These are phyloP conservation scores for Heliconius eleuchia DNA, from an alignment of 1,140 invertebrate species.

Conservation along the genomic window DNA sequence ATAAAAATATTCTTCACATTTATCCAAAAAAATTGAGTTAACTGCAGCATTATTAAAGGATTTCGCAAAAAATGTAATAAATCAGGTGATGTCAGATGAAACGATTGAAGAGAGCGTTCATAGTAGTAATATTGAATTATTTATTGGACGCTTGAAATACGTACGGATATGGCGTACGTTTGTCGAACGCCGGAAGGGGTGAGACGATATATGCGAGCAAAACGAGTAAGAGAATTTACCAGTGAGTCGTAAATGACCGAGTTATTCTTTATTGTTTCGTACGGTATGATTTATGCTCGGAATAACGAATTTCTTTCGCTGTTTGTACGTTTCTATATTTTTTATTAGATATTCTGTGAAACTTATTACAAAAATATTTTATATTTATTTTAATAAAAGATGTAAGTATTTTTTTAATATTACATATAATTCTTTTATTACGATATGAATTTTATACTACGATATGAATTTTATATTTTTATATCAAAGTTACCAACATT, in stretches of 20 bases:
- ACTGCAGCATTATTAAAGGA: background rate
- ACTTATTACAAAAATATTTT: background rate
- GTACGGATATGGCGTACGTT: constrained; percentile 31
- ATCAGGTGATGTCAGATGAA: constrained; percentile 28
- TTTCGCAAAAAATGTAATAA: constrained; percentile 16
- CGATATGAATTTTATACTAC: too few species aligned
- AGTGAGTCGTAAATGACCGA: constrained; percentile 28
- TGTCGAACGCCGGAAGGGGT: constrained; percentile 36
- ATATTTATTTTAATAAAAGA: too few species aligned
- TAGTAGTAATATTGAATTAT: constrained; percentile 38
- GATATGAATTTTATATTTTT: too few species aligned
- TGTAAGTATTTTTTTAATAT: too few species aligned
- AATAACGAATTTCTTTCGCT: constrained; percentile 11
- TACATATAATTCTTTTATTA: too few species aligned
- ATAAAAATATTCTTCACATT: too few species aligned
- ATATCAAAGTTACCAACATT: too few species aligned
- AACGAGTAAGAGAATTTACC: constrained; percentile 17
- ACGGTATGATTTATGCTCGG: constrained; percentile 19
- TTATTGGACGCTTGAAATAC: constrained; percentile 40
- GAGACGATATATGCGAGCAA: constrained; percentile 23
- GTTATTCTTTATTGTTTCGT: constrained; percentile 34
- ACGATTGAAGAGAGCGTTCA: constrained; percentile 38
- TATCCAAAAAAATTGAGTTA: background rate
- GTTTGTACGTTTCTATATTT: background rate
- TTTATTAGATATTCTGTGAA: background rate